Conservation (phyloP, 2,113 vertebrate species). For the Notechis scutatus region DNA sequence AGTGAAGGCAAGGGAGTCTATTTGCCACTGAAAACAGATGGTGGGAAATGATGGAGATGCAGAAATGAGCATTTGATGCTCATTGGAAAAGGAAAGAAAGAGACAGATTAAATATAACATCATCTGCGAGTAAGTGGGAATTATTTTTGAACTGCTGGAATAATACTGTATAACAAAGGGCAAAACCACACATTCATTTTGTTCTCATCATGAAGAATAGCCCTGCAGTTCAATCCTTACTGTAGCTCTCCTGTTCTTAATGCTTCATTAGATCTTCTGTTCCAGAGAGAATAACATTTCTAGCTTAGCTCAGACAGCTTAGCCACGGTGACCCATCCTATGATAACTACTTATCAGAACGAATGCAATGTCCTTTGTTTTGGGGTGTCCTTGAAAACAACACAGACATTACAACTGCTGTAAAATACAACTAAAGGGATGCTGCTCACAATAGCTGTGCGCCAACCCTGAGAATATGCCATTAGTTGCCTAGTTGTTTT, state of each 20-base stretch:
- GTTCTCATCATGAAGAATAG: not conserved
- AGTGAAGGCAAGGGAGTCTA: not conserved
- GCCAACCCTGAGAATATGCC: not conserved
- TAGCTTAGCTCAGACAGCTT: not conserved
- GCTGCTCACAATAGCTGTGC: not conserved
- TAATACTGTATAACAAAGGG: not conserved
- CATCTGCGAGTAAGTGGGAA: slow-evolving; percentile 19
- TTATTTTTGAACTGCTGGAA: slow-evolving; percentile 21
- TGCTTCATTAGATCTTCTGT: not conserved
- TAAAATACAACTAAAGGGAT: not conserved
- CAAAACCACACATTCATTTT: not conserved
- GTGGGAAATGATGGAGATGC: slow-evolving; percentile 14
- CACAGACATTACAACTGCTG: not conserved
- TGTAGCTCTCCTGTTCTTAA: not conserved
- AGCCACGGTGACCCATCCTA: not conserved
- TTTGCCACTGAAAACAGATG: not conserved
- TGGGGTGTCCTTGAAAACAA: not conserved
- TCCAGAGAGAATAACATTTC: not conserved
- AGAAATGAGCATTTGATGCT: slow-evolving; percentile 16
- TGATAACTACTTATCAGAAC: not conserved
- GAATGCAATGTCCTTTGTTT: not conserved
- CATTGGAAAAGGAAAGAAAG: not conserved
- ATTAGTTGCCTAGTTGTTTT: not conserved
- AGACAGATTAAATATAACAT: slow-evolving; percentile 24
- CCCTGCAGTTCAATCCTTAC: not conserved